Conservation (phyloP, 1,140 invertebrate species). For the Musca domestica region DNA sequence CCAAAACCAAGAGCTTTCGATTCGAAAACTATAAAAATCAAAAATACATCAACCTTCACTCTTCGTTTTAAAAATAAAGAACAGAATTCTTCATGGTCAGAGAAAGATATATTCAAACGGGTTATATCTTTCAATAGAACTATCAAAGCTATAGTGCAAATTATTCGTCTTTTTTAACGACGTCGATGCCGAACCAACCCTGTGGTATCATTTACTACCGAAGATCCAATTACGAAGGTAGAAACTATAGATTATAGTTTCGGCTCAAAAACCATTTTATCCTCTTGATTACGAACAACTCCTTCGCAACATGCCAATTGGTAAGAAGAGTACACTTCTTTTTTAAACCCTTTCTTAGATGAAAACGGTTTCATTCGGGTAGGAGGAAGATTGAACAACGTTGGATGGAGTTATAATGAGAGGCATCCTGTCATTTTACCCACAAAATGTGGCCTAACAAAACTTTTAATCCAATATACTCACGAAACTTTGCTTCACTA, state of each 20-base stretch:
- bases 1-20: neutral
- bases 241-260: neutral
- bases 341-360: constrained; percentile 12
- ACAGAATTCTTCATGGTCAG: no score
- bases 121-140: neutral
- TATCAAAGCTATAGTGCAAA: no score
- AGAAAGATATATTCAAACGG: neutral
- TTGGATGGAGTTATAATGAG: neutral
- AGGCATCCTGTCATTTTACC: constrained; percentile 2
- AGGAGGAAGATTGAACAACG: constrained; percentile 3
- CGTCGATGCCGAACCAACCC: no score
- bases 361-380: no score
- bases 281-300: neutral
- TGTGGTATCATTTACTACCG: no score
- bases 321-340: neutral
- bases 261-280: constrained; percentile 1
- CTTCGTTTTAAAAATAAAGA: no score
- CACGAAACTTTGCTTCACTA: no score
- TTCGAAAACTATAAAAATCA: neutral
- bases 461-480: no score
- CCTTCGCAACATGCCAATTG: neutral
- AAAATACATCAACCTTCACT: neutral
- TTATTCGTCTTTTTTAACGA: no score
- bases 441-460: no score
- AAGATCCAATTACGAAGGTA: no score